Conservation (phyloP, 2,888 invertebrate species). For the Torymus auratus region DNA sequence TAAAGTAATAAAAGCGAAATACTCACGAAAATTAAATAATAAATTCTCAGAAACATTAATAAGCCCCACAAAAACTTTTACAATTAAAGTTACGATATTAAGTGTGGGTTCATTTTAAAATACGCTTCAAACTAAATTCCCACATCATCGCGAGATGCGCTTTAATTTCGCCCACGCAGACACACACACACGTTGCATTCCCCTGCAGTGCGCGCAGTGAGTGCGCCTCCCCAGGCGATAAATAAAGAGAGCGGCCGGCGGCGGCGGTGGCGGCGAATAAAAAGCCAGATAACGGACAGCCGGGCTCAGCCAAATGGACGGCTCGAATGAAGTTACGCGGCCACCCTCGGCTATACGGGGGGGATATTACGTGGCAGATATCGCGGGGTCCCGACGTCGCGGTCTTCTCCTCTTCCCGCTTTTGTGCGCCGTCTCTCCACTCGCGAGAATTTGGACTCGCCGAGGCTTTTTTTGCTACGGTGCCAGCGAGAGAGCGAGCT, state of each 20-base stretch:
- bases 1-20: too few species aligned
- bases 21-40: not conserved
- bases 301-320: conserved; percentile 25
- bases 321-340: conserved; percentile 52
- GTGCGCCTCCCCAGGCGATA: conserved; percentile 16
- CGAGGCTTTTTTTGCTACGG: not conserved
- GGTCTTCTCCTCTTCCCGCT: not conserved
- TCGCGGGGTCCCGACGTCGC: conserved; percentile 18
- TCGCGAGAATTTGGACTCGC: conserved; percentile 33
- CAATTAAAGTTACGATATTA: not conserved
- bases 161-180: not conserved
- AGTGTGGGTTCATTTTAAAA: too few species aligned
- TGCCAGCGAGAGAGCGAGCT: not conserved
- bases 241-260: conserved; percentile 40
- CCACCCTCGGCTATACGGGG: conserved; percentile 14
- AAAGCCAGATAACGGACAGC: conserved; percentile 55
- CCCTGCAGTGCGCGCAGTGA: conserved; percentile 10
- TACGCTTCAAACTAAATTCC: too few species aligned
- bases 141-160: too few species aligned
- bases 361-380: conserved; percentile 47
- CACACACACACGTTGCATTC: not conserved
- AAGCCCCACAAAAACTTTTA: not conserved
- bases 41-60: not conserved
- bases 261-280: conserved; percentile 26
- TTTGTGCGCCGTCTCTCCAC: not conserved